Conservation (phyloP, 2,113 vertebrate genomes). For the Carassius gibelio region DNA sequence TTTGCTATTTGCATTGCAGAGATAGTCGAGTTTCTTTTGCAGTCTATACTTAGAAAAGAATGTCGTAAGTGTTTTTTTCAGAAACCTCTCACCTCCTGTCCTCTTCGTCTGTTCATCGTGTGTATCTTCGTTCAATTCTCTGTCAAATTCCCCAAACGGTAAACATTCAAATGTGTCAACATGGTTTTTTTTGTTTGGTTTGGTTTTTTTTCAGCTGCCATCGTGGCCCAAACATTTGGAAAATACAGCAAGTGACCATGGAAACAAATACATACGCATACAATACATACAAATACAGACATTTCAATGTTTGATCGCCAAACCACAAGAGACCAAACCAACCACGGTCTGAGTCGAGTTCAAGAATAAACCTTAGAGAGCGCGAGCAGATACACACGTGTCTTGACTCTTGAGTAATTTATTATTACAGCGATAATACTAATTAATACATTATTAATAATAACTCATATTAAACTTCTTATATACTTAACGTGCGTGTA, state of each 20-base stretch:
- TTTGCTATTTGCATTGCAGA: not conserved
- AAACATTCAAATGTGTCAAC: conserved; percentile 8
- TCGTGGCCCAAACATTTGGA: conserved; percentile 17
- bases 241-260: conserved; percentile 30
- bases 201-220: not conserved
- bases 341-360: too few species aligned
- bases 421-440: too few species aligned
- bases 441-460: too few species aligned
- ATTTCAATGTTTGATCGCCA: not conserved
- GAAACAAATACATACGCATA: conserved; percentile 46
- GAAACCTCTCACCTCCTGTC: not conserved
- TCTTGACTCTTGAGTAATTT: too few species aligned
- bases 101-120: not conserved
- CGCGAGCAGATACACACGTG: too few species aligned
- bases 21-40: not conserved
- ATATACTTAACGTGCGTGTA: too few species aligned
- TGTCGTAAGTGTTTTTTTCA: conserved; percentile 4
- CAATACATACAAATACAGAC: conserved; percentile 23
- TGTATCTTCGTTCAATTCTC: not conserved
- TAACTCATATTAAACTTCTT: too few species aligned
- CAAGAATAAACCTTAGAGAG: too few species aligned
- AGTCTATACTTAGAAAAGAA: not conserved
- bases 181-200: not conserved
- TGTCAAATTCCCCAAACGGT: conserved; percentile 6
- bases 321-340: too few species aligned